Evolutionary conservation across 1,140 invertebrate species (phyloP).

Genomic region (Propsilocerus akamusi): DNA sequence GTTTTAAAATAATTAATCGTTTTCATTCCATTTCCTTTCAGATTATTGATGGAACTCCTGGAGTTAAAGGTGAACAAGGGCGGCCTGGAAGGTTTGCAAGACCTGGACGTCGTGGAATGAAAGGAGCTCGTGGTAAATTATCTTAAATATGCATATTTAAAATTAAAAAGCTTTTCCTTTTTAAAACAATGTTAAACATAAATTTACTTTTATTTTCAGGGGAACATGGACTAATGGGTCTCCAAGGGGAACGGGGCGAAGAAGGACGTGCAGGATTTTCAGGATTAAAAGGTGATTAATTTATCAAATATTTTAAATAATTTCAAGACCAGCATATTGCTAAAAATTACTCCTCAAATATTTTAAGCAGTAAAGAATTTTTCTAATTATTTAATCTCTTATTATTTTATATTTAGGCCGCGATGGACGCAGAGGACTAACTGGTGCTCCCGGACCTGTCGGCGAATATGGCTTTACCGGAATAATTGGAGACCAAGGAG

Average conservation of each 20-base stretch:
- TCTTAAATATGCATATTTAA: no score
- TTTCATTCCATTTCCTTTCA: constrained; percentile 4
- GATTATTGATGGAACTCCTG: constrained; percentile 5
- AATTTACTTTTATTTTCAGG: constrained; percentile 27
- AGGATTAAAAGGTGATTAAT: constrained; percentile 11
- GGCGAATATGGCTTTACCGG: no score
- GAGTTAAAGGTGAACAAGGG: constrained; percentile 17
- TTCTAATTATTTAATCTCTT: no score
- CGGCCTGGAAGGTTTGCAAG: constrained; percentile 21
- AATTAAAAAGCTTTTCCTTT: not conserved
- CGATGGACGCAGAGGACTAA: constrained; percentile 8
- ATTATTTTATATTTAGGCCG: not conserved
- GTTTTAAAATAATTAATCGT: not conserved
- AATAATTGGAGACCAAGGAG: no score
- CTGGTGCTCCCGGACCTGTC: constrained; percentile 8
- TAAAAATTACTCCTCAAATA: no score
- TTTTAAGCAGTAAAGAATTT: no score
- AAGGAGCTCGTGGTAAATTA: constrained; percentile 23
- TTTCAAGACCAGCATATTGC: no score
- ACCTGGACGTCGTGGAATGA: constrained; percentile 25
- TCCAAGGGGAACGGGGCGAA: constrained; percentile 26
- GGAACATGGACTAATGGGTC: constrained; percentile 14
- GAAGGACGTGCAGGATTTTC: constrained; percentile 18
- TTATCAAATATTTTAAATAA: no score
- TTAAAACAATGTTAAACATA: constrained; percentile 11